phyloP scores from a whole-genome alignment of 2,797 vertebrate genomes.

The Enteromius treurensis region DNA sequence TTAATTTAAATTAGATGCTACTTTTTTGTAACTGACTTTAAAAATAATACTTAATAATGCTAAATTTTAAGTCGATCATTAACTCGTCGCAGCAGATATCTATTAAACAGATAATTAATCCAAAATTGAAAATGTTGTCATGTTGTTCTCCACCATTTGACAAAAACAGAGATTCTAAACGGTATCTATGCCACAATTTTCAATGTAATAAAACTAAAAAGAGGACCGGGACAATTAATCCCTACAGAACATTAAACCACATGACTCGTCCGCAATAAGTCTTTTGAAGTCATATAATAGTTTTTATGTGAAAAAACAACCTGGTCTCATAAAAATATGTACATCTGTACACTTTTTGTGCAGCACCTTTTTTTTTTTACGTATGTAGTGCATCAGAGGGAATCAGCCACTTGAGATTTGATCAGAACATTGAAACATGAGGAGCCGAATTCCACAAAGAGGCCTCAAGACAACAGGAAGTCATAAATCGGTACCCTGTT shows the following conservation, averaged over 20 bases:
- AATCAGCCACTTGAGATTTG: too few relatives aligned
- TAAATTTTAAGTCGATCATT: neutral
- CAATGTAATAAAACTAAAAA: neutral
- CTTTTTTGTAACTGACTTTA: neutral
- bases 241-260: neutral
- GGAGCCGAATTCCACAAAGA: too few relatives aligned
- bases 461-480: too few relatives aligned
- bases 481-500: too few relatives aligned
- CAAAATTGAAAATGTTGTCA: neutral
- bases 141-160: too few relatives aligned
- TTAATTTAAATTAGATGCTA: neutral
- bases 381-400: too few relatives aligned
- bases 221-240: neutral
- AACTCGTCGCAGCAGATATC: neutral
- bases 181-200: neutral
- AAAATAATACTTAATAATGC: neutral
- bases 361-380: too few relatives aligned
- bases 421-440: too few relatives aligned
- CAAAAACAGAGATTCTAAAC: neutral
- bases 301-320: neutral
- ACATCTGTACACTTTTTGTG: too few relatives aligned
- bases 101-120: neutral
- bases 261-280: neutral
- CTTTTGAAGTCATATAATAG: neutral
- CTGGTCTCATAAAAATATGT: too few relatives aligned